Percentiles rank a stretch among this genome's conserved stretches.
These are phyloP conservation scores for Drosophila aldrichi DNA, from an alignment of 2,888 invertebrate genomes.

Conservation along the genomic window DNA sequence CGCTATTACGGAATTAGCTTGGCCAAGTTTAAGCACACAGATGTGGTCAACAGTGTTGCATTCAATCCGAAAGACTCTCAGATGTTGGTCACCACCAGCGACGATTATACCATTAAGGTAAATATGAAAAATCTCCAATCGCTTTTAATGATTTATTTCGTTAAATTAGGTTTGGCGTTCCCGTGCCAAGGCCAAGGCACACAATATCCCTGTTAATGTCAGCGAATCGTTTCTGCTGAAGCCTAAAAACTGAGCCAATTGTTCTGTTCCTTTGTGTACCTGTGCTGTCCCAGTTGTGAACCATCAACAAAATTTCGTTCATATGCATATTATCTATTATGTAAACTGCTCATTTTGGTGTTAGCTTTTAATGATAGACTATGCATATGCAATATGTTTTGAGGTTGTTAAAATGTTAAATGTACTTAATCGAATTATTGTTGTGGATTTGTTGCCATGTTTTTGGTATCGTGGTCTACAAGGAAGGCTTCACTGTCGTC, in stretches of 20 bases:
- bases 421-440: slow-evolving; percentile 6
- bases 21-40: slow-evolving; percentile 90
- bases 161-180: slow-evolving; percentile 81
- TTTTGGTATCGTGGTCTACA: slow-evolving; percentile 13
- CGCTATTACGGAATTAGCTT: slow-evolving; percentile 92
- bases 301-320: slow-evolving; percentile 1
- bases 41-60: slow-evolving; percentile 94
- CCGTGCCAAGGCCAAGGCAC: slow-evolving; percentile 69
- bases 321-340: slow-evolving; percentile 2
- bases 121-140: background rate
- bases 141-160: background rate
- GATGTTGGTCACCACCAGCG: slow-evolving; percentile 93
- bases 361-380: slow-evolving; percentile 21
- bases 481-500: slow-evolving; percentile 28
- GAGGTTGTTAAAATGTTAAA: slow-evolving; percentile 52
- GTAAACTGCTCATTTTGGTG: slow-evolving; percentile 33
- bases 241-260: slow-evolving; percentile 47
- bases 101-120: slow-evolving; percentile 91
- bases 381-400: slow-evolving; percentile 16
- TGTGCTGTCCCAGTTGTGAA: slow-evolving; percentile 21
- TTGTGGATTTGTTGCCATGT: background rate
- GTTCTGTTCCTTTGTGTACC: slow-evolving; percentile 29
- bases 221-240: slow-evolving; percentile 79
- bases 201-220: slow-evolving; percentile 68
- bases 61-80: slow-evolving; percentile 93